Percentiles rank a stretch among this genome's conserved stretches.
Conservation (phyloP, 2,797 vertebrate genomes). For the Chlorospingus flavigularis region DNA sequence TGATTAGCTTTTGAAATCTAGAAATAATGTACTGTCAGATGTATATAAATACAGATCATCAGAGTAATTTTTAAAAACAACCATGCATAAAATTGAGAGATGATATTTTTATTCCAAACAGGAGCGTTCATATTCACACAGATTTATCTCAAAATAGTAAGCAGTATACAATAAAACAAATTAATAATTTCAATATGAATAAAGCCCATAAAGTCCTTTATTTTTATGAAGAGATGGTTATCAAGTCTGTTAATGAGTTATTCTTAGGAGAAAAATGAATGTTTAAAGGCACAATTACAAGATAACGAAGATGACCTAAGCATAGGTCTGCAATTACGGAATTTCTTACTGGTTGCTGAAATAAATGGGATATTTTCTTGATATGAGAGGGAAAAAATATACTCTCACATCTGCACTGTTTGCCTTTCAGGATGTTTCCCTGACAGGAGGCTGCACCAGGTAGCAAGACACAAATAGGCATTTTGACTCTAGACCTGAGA, state of each 20-base stretch:
- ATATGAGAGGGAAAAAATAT: neutral
- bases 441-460: neutral
- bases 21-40: neutral
- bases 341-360: neutral
- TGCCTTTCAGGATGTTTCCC: neutral
- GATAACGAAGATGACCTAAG: neutral
- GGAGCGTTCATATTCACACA: neutral
- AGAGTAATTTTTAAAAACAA: neutral
- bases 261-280: neutral
- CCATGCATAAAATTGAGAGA: neutral
- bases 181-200: neutral
- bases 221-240: conserved; percentile 1
- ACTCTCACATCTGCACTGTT: neutral
- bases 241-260: neutral
- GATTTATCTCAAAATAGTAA: neutral
- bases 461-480: neutral
- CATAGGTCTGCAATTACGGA: neutral
- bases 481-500: neutral
- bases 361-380: neutral
- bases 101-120: neutral
- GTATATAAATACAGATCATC: neutral
- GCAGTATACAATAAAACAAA: neutral
- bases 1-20: neutral
- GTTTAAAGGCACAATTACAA: neutral
- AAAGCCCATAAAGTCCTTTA: neutral